A percentile compares a stretch with the other conserved stretches of the same genome.
Conservation (phyloP, 2,113 vertebrate genomes). For the Perca fluviatilis region DNA sequence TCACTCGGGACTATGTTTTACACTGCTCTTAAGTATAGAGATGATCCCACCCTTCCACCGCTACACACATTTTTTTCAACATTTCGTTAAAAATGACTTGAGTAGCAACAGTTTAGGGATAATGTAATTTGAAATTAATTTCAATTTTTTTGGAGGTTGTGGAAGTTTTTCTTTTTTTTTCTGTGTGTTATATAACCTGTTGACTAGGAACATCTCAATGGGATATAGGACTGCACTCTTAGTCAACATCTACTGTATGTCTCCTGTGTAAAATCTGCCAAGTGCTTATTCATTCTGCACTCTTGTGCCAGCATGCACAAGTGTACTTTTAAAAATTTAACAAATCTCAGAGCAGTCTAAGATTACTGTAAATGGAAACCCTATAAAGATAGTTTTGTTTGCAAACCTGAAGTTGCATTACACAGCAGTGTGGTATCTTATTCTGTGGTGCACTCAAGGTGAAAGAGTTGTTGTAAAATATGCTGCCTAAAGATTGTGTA, state of each 20-base stretch:
- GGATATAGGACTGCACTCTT: not conserved
- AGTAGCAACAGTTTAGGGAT: not conserved
- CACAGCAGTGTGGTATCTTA: not conserved
- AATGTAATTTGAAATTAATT: not conserved
- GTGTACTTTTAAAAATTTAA: not conserved
- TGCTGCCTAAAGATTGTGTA: not conserved
- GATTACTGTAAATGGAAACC: not conserved
- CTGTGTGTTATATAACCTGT: not conserved
- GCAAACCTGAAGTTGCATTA: not conserved
- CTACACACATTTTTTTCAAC: not conserved
- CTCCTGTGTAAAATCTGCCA: not conserved
- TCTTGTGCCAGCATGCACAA: not conserved
- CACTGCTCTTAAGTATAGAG: not conserved
- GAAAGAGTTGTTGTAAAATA: not conserved
- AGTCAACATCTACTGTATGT: not conserved
- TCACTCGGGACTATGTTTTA: not conserved
- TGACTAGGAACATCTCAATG: not conserved
- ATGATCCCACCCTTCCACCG: not conserved
- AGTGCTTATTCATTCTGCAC: not conserved
- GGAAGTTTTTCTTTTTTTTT: not conserved
- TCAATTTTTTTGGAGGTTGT: not conserved
- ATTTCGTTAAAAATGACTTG: not conserved
- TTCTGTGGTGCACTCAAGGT: not conserved
- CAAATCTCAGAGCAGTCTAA: not conserved
- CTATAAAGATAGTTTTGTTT: constrained; percentile 4